A percentile compares a stretch with the other conserved stretches of the same genome.
These are phyloP conservation scores for Drosophila trichaetosa DNA, from an alignment of 2,888 invertebrate species.

Conservation along the genomic window DNA sequence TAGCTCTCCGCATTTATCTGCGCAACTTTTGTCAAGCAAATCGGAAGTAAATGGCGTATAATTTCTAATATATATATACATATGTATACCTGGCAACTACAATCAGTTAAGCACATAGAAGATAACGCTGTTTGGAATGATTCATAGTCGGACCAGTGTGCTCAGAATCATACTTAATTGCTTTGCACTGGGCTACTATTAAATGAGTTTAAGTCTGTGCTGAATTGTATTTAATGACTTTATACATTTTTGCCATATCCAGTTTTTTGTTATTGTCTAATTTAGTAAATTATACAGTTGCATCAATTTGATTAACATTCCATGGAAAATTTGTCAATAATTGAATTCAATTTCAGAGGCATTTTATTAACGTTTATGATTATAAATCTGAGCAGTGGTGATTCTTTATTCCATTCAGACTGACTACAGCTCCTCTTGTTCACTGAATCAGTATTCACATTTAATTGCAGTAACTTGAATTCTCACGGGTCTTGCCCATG, in stretches of 20 bases:
- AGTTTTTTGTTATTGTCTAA: slow-evolving; percentile 8
- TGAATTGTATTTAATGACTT: slow-evolving; percentile 30
- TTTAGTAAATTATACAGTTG: slow-evolving; percentile 36
- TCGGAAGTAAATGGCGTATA: slow-evolving; percentile 23
- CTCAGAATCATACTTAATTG: slow-evolving; percentile 14
- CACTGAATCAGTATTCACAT: background rate
- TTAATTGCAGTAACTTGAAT: background rate
- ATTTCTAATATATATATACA: slow-evolving; percentile 1
- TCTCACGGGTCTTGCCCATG: slow-evolving; percentile 2
- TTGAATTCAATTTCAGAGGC: slow-evolving; percentile 10
- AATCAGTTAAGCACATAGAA: background rate
- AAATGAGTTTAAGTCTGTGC: slow-evolving; percentile 14
- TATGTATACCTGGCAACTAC: background rate
- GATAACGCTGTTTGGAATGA: slow-evolving; percentile 3
- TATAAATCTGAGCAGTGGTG: background rate
- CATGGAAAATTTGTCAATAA: slow-evolving; percentile 18
- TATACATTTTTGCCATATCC: background rate
- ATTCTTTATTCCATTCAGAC: background rate
- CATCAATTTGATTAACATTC: slow-evolving; percentile 17
- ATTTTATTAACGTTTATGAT: slow-evolving; percentile 11
- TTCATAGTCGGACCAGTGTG: slow-evolving; percentile 3
- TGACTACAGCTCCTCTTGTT: background rate
- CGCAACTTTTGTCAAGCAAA: slow-evolving; percentile 31
- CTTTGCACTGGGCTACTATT: slow-evolving; percentile 2
- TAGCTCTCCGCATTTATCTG: slow-evolving; percentile 12